Evolutionary conservation across 2,888 invertebrate genomes (phyloP).

Genomic region (Adela reaumurella): DNA sequence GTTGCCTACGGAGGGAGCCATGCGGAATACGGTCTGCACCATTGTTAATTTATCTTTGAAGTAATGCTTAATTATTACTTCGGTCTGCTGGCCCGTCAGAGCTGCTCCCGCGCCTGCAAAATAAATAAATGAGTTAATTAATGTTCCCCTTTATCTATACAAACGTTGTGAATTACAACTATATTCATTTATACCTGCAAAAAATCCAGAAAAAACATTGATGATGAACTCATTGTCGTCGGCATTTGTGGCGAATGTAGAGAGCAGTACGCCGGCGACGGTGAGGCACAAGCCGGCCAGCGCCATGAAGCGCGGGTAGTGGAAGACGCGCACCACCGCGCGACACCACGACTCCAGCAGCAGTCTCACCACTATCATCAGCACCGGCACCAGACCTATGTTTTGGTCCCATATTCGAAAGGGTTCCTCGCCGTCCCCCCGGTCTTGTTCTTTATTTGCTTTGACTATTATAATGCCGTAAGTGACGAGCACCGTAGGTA

Average conservation of each 20-base stretch:
- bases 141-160: too few relatives aligned
- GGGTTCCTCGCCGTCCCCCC: slow-evolving; percentile 25
- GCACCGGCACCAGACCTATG: slow-evolving; percentile 57
- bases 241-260: slow-evolving; percentile 44
- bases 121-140: too few relatives aligned
- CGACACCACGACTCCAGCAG: slow-evolving; percentile 60
- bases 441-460: slow-evolving; percentile 40
- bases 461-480: slow-evolving; percentile 56
- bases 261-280: slow-evolving; percentile 53
- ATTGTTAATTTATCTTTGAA: slow-evolving; percentile 53
- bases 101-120: slow-evolving; percentile 54
- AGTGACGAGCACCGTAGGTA: slow-evolving; percentile 51
- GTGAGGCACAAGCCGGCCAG: slow-evolving; percentile 55
- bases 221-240: slow-evolving; percentile 42
- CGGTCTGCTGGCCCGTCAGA: slow-evolving; percentile 54
- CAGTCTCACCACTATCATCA: slow-evolving; percentile 55
- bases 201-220: slow-evolving; percentile 48
- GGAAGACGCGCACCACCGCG: slow-evolving; percentile 51
- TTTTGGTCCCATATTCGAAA: slow-evolving; percentile 56
- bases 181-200: too few relatives aligned
- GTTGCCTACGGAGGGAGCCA: slow-evolving; percentile 52
- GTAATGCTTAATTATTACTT: slow-evolving; percentile 56
- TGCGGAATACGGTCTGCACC: slow-evolving; percentile 47
- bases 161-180: too few relatives aligned
- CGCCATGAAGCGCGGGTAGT: slow-evolving; percentile 57